Evolutionary conservation across 2,797 vertebrate genomes (phyloP).

Genomic region (Nothura maculosa): DNA sequence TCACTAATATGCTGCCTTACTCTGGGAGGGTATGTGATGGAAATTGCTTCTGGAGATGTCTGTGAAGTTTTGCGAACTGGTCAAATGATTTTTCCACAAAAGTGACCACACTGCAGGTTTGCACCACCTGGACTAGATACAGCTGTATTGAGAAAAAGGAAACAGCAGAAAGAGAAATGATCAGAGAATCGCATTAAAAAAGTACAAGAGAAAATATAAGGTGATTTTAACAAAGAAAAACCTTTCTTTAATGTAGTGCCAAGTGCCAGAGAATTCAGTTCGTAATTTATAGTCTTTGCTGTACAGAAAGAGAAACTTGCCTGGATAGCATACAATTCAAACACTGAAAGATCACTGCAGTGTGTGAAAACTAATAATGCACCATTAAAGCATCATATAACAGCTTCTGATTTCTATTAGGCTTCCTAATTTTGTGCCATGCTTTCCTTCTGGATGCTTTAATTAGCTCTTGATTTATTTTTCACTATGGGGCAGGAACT

Average conservation of each 20-base stretch:
- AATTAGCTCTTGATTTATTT: slow-evolving; percentile 79
- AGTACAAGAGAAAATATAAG: neutral
- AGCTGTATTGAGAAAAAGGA: slow-evolving; percentile 61
- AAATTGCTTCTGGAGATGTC: slow-evolving; percentile 86
- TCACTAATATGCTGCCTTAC: slow-evolving; percentile 77
- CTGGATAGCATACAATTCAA: slow-evolving; percentile 25
- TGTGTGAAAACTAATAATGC: slow-evolving; percentile 49
- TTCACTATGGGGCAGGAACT: slow-evolving; percentile 56
- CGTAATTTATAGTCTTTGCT: slow-evolving; percentile 26
- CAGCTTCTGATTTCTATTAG: slow-evolving; percentile 54
- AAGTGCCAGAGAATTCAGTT: slow-evolving; percentile 23
- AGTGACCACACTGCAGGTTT: slow-evolving; percentile 79
- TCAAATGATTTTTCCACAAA: slow-evolving; percentile 84
- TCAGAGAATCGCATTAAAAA: neutral
- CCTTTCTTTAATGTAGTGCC: slow-evolving; percentile 36
- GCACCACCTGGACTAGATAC: slow-evolving; percentile 83
- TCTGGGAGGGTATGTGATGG: slow-evolving; percentile 83
- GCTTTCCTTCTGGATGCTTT: slow-evolving; percentile 70
- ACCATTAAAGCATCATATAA: slow-evolving; percentile 43
- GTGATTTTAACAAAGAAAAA: slow-evolving; percentile 48
- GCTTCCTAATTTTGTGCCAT: slow-evolving; percentile 65
- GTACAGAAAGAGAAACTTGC: slow-evolving; percentile 22
- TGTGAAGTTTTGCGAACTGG: slow-evolving; percentile 88
- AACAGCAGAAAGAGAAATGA: neutral
- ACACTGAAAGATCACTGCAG: slow-evolving; percentile 45